Base-by-base conservation (phyloP, 1,140 invertebrate genomes). In the Adoxophyes honmai region DNA sequence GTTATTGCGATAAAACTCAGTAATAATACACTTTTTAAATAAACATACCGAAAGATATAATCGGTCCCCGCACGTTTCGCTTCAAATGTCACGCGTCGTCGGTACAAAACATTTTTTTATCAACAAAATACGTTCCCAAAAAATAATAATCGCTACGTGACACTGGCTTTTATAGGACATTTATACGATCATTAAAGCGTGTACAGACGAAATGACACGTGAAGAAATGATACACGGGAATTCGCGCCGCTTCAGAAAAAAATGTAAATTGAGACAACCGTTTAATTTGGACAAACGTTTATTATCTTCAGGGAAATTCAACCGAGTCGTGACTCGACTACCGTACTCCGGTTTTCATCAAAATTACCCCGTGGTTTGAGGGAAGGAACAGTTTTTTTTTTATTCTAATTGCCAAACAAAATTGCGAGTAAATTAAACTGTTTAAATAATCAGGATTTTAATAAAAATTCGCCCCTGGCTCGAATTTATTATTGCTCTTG, bases 241-340 rank as follows among this genome's bases (percentile, higher is more conserved):
- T 57, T 44, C 18, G 18, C 15, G 39, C 16, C 39, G 39, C 39
- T 44, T 44, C 8, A 58, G 21, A 11, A 34, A 54, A 59, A 65
- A 61, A 61, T 58, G 37, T 52, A 57, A 52, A 58, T 52, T 56
- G 51, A 60, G 64, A 71, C 64, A 68, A 66, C 60, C 65, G 69
- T 74, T 74, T 71, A 74, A 74, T 74, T 74, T 71, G 66, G 52
- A 59, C 61, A 62, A 69, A 68, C 70, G 68, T 74, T 74, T 74
- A 74, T 74, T 74, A 74, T 74, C 72, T 74, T 71, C 62, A 66
- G 68, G 68, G 69, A 74, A 74, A 74, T 74, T 74, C 68, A 62
- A 51, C 58, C 21, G 51, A 63, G 42, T 67, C 72, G 72, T 74
- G 72, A 74, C 68, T 51, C 18, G 72, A 60, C 38, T 70, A 56